These are phyloP conservation scores for Xiphophorus couchianus DNA, from an alignment of 2,113 vertebrate species.

Conservation along the genomic window DNA sequence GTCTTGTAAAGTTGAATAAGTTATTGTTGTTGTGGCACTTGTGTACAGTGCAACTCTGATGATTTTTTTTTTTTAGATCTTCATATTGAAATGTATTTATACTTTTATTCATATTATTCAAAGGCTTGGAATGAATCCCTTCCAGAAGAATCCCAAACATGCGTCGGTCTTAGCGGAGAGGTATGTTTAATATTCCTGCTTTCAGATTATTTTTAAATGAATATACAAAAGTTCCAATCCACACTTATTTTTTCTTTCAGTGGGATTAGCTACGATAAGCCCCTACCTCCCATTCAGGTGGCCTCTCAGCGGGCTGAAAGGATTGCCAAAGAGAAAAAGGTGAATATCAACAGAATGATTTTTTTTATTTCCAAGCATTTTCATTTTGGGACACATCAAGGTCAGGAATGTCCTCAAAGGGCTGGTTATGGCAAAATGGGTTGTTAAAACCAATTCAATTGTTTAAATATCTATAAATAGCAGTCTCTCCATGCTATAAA, in stretches of 20 bases:
- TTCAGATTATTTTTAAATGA: no score
- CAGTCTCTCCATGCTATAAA: no score
- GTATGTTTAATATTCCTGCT: constrained; percentile 59
- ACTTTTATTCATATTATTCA: constrained; percentile 24
- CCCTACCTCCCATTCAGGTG: constrained; percentile 90
- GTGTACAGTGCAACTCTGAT: neutral
- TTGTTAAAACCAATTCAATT: no score
- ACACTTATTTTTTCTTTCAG: constrained; percentile 61
- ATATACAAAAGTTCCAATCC: neutral
- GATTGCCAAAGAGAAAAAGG: constrained; percentile 92
- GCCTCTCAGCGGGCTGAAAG: constrained; percentile 91
- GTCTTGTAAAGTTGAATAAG: neutral
- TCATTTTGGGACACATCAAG: no score
- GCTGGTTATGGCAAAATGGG: no score
- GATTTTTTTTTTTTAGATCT: neutral
- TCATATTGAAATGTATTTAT: neutral
- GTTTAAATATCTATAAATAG: no score
- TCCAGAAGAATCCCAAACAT: constrained; percentile 95
- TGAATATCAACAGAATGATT: constrained; percentile 12
- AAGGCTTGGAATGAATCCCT: constrained; percentile 93
- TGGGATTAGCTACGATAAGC: constrained; percentile 93
- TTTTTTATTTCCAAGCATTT: no score
- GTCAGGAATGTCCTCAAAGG: no score
- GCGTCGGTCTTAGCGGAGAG: constrained; percentile 91
- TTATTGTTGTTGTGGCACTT: neutral